Evolutionary conservation across 2,888 invertebrate genomes (phyloP), one percentile per base, ranked within the genome.

Genomic region (Hypena proboscidalis): DNA sequence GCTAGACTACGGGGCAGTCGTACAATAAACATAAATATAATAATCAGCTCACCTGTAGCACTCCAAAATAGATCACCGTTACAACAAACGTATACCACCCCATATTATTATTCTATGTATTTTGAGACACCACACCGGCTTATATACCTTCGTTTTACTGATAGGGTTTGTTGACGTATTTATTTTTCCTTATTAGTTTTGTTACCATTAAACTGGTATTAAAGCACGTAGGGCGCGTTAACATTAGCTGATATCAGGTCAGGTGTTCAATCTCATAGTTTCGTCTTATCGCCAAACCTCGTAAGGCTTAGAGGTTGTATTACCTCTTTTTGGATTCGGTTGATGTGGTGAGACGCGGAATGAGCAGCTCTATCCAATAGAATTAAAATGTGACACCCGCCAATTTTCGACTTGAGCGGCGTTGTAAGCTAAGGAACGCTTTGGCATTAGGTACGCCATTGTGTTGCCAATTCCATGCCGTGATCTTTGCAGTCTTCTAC

Each of bases 31-130:
- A 11, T 26, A 17, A 1, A 1, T 15, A 19, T 10, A 29, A 35
- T 10, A 29, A 21, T 1, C 8, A 37, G 36, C 67, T 75, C 68
- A 88, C 87, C 81, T 82, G 78, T n/a, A 79, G 47, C n/a, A 78
- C 21, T 36, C 74, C 65, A 41, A 80, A 34, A 38, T 61, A 68
- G 9, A 59, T 45, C 40, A 70, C 59, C 14, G 79, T 43, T 44
- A 77, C 39, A 31, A 71, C 42, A 27, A 67, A 59, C 44, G 56
- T 55, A 55, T 47, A 41, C 61, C 62, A 62, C 62, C 67, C 75
- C 87, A 86, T 88, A 23, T 60, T 39, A 14, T 77, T 57, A 11
- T 41, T 48, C 29, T 40, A 61, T 58, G 51, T 61, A 54, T 45
- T 45, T 47, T 44, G 35, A 23, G 9, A 27, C 38, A 35, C 40